Evolutionary conservation across 2,888 invertebrate genomes (phyloP), one percentile per base, ranked within the genome.

Genomic region (Aspidiotus rigidus): DNA sequence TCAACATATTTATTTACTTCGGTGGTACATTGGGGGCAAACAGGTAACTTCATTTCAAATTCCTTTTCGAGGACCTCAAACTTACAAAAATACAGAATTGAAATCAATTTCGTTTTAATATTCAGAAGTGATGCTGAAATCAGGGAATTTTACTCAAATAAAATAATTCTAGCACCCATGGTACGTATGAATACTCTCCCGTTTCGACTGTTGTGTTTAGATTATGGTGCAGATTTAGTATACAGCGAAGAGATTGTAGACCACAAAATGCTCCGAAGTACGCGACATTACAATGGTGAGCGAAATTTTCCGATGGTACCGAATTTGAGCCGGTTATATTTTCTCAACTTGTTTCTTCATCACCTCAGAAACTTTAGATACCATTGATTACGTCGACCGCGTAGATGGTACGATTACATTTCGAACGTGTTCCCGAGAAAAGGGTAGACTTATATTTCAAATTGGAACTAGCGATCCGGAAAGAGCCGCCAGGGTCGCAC

Each of bases 211-310:
- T 79, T 98, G 72, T 88, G 95, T 0, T 80, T 97, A 60, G 86
- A 90, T 73, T 93, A 92, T 80, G 97, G 97, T 66, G 98, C 98
- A 40, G 95, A 98, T 79, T 85, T 98, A 75, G 97, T 96, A 3
- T 99, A 97, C 77, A 86, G 90, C 0, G 98, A 96, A 79, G 96
- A 97, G 81, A 80, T 96, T 60, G 90, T 97, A 73, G 98, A 99
- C 77, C 89, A 90, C 83, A 96, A 94, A 78, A 83, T 98, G 74
- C 78, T 97, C 61, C 85, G 89, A 75, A 88, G 92, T 44, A 83
- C 85, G 74, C 83, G 95, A 72, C 82, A 86, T 76, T 82, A 83
- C 72, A 98, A 98, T 81, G 85, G 96, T 94, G 79, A 79, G 77
- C 15, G 9, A 16, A 2, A 9, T 17, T 55, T 17, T 13, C 17